These are phyloP conservation scores for Aphelenchoides besseyi DNA, from an alignment of 1,140 invertebrate species.

Conservation along the genomic window DNA sequence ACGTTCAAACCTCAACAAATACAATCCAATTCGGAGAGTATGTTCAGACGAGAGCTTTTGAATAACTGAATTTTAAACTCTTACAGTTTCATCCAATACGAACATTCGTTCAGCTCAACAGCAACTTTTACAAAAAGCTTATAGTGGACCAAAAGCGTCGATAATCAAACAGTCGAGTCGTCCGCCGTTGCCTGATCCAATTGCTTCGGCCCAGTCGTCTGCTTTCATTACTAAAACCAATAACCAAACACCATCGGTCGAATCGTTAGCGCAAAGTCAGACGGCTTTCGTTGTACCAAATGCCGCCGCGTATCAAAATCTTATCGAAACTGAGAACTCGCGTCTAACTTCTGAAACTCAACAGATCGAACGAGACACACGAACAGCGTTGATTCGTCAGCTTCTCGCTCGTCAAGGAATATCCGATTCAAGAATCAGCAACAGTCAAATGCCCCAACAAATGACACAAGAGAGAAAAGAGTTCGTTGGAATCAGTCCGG, in stretches of 20 bases:
- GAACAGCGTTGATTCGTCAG: neutral
- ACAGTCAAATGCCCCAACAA: neutral
- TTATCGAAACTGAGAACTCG: neutral
- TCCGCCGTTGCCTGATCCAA: neutral
- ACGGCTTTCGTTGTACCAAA: too few species aligned
- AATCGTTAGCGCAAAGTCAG: too few species aligned
- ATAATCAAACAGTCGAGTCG: neutral
- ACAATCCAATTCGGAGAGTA: neutral
- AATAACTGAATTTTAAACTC: neutral
- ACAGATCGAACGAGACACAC: neutral
- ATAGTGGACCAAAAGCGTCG: neutral
- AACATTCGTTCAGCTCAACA: too few species aligned
- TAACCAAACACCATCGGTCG: too few species aligned
- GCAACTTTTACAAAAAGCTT: neutral
- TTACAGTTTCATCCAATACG: too few species aligned
- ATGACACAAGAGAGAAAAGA: neutral
- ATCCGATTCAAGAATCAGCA: neutral
- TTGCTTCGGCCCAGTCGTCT: too few species aligned
- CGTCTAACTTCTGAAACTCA: neutral
- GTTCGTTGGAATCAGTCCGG: neutral
- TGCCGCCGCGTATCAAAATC: too few species aligned
- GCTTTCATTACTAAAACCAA: too few species aligned
- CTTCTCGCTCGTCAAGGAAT: neutral
- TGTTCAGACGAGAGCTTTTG: neutral
- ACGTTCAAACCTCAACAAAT: conserved; percentile 10